Base-by-base conservation (phyloP, 2,888 invertebrate species). In the Agrenia bidenticulata region DNA sequence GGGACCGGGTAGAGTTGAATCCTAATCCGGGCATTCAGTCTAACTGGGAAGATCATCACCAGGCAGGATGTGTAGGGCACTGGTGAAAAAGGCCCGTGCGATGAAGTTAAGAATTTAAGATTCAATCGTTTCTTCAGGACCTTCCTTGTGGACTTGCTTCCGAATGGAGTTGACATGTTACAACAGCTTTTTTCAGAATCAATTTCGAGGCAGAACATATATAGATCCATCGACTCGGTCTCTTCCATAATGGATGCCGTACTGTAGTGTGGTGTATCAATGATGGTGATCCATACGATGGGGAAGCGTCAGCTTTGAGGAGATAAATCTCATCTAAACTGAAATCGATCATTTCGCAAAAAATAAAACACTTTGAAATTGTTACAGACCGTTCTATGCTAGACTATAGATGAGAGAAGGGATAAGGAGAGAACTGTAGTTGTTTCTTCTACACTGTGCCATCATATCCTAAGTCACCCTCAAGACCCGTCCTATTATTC, bases 291-390 rank as follows among this genome's bases (percentile, higher is more conserved):
- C 39, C 15, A 15, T 39, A 39, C 15, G 39, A 17, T 45, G 19
- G 45, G 4, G 32, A 11, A 7, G 32, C 19, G 4, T 45, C 15
- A n/a, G n/a, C 45, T 19, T n/a, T n/a, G 15, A 45, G 45, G 45
- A 45, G 45, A 45, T 17, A 45, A 45, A 45, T 45, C 45, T 45
- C 45, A 45, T 45, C 45, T 15, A 19, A 45, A 45, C 45, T 45
- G 45, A 45, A 45, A 45, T 45, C 45, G 45, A 45, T 45, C 45
- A 45, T 45, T 45, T 45, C 9, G 15, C 45, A n/a, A n/a, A n/a
- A n/a, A n/a, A n/a, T n/a, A n/a, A n/a, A n/a, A n/a, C n/a, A n/a
- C n/a, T n/a, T n/a, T n/a, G n/a, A n/a, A n/a, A n/a, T n/a, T n/a
- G n/a, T n/a, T n/a, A n/a, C n/a, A n/a, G n/a, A n/a, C n/a, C n/a